Evolutionary conservation across 2,888 invertebrate species (phyloP).

Genomic region (Cistogaster globosa): DNA sequence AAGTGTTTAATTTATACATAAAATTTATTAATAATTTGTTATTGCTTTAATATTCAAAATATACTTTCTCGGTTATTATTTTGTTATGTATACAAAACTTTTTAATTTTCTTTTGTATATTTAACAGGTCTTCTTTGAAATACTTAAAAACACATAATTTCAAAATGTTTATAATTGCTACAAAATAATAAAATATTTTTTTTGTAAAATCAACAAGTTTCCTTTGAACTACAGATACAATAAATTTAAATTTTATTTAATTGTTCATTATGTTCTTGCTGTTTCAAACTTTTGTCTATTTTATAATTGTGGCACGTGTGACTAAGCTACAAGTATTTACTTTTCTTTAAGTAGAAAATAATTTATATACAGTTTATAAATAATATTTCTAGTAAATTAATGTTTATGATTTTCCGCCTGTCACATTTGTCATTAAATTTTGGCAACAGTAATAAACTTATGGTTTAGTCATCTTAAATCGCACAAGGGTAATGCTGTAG

Average conservation of each 20-base stretch:
- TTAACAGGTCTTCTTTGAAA: too few species aligned
- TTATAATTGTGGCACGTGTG: constrained; percentile 1
- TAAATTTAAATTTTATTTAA: neutral
- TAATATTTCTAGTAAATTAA: constrained; percentile 16
- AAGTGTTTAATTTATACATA: too few species aligned
- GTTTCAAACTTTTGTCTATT: neutral
- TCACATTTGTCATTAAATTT: constrained; percentile 41
- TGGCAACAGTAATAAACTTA: neutral
- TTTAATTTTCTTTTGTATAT: too few species aligned
- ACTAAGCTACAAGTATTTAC: neutral
- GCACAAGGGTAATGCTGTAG: neutral
- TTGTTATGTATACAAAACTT: too few species aligned
- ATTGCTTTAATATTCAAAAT: too few species aligned
- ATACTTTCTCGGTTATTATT: too few species aligned
- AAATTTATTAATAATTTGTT: too few species aligned
- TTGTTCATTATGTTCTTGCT: neutral
- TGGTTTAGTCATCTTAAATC: neutral
- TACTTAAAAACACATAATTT: too few species aligned
- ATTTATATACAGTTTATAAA: neutral
- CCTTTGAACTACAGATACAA: too few species aligned
- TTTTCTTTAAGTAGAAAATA: neutral
- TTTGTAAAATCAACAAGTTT: too few species aligned
- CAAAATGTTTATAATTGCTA: too few species aligned
- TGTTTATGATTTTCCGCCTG: constrained; percentile 35
- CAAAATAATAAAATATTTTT: too few species aligned